Conservation (phyloP, 2,113 vertebrate species). For the Fregata magnificens region DNA sequence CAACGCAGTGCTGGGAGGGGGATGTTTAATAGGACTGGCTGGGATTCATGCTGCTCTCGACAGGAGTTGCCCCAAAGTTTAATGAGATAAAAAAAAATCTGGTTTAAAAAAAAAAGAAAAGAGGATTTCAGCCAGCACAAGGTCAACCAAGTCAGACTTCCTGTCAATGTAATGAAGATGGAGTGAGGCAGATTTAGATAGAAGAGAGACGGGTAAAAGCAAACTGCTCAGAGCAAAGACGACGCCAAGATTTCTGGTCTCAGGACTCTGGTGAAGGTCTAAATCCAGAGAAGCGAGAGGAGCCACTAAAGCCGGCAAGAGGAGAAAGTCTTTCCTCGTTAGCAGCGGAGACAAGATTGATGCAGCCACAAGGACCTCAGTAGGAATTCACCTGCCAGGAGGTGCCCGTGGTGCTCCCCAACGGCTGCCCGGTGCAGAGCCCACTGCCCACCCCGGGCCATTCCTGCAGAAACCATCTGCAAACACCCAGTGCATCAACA, state of each 20-base stretch:
- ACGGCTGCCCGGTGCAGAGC: neutral
- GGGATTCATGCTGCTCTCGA: neutral
- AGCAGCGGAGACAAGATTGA: fast-evolving
- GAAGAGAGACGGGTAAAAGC: neutral
- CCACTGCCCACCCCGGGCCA: fast-evolving
- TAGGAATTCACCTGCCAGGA: neutral
- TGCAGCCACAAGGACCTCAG: neutral
- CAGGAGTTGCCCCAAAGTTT: neutral
- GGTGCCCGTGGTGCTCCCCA: neutral
- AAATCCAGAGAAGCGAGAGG: neutral
- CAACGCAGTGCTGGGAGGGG: neutral
- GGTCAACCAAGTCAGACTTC: neutral
- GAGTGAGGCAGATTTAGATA: neutral
- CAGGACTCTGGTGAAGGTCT: neutral
- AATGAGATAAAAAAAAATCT: neutral
- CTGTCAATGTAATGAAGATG: neutral
- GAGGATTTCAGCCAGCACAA: neutral
- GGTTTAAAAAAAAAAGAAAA: neutral
- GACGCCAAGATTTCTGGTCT: neutral
- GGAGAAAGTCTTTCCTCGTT: neutral
- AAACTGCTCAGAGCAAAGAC: neutral
- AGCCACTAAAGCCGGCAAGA: neutral
- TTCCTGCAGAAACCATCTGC: fast-evolving
- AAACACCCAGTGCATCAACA: neutral
- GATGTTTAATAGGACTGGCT: too few species aligned